Base-by-base conservation (phyloP, 2,797 vertebrate species). In the Phrynocephalus forsythii region DNA sequence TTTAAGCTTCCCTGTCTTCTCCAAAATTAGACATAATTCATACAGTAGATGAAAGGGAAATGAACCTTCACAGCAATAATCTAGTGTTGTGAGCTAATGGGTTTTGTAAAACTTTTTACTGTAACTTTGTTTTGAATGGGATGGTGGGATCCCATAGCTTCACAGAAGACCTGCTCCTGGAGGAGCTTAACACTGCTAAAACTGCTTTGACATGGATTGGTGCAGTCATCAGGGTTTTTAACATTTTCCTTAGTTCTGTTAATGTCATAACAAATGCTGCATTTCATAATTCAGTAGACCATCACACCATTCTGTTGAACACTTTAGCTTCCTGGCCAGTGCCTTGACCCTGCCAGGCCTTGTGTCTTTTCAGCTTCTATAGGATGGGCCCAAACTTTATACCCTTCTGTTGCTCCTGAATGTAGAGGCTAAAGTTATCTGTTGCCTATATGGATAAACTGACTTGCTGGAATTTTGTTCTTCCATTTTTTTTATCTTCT, bases 401-500 rank as follows among this genome's bases (percentile, higher is more conserved):
- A 28, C 7, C 11, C 2, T 5, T 33, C 9, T 48, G 44, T 26
- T 50, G n/a, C 9, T 56, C 3, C 24, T 73, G 72, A 56, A 4
- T 72, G 10, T 4, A 56, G 44, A 24, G 48, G n/a, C 9, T 30
- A 30, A 52, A 1, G 8, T 83, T 83, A 5, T 33, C 44, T 5
- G 15, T 72, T 56, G 50, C 18, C 68, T 83, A 1, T 22, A 71
- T 30, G 11, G 28, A 72, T 69, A 68, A 68, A n/a, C 66, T 33
- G 38, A 38, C 72, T 22, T 75, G 3, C 8, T 1, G 33, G 22
- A 44, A 33, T 20, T 44, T 75, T 88, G 60, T 82, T 73, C 50
- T 10, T 90, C 28, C 28, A 1, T 8, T 48, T 67, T 4, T 68
- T 68, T 44, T 44, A 69, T 67, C 91, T 92, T 91, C 87, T 96